Evolutionary conservation across 2,888 invertebrate species (phyloP).

Genomic region (Cylloceria caligata): DNA sequence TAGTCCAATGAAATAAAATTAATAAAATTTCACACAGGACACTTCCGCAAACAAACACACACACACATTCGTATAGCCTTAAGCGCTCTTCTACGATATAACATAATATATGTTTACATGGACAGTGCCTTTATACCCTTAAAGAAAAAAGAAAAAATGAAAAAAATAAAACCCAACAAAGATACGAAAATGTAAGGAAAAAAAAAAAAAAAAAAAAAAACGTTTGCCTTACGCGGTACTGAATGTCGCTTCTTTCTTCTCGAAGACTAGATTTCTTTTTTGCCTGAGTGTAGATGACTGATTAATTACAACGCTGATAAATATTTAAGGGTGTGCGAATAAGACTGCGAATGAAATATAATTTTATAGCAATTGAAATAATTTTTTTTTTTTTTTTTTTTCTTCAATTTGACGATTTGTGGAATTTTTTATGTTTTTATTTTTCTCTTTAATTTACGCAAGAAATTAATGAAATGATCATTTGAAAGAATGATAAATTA

Average conservation of each 20-base stretch:
- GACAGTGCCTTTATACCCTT: constrained; percentile 84
- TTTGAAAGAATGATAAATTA: too few relatives aligned
- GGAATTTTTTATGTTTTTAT: too few relatives aligned
- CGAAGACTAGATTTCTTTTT: constrained; percentile 39
- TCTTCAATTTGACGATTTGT: too few relatives aligned
- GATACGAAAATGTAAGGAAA: constrained; percentile 55
- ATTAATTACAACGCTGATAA: constrained; percentile 8
- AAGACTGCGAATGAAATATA: neutral
- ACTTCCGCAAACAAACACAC: constrained; percentile 63
- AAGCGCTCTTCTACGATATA: constrained; percentile 75
- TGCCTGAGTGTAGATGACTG: constrained; percentile 11
- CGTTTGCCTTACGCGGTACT: constrained; percentile 51
- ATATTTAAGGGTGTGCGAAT: neutral
- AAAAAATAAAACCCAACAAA: too few relatives aligned
- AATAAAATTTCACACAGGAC: constrained; percentile 42
- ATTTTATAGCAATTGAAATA: neutral
- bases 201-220: too few relatives aligned
- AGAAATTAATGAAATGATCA: too few relatives aligned
- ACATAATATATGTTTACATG: constrained; percentile 79
- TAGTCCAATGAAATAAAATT: constrained; percentile 22
- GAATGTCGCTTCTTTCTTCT: constrained; percentile 58
- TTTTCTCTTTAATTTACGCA: too few relatives aligned
- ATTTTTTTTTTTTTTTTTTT: neutral
- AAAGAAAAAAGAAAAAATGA: constrained; percentile 63
- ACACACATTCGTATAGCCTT: constrained; percentile 71